A percentile compares a stretch with the other conserved stretches of the same genome.
These are phyloP conservation scores for Dicrostonyx torquatus DNA, from an alignment of 2,797 vertebrate genomes.

Conservation along the genomic window DNA sequence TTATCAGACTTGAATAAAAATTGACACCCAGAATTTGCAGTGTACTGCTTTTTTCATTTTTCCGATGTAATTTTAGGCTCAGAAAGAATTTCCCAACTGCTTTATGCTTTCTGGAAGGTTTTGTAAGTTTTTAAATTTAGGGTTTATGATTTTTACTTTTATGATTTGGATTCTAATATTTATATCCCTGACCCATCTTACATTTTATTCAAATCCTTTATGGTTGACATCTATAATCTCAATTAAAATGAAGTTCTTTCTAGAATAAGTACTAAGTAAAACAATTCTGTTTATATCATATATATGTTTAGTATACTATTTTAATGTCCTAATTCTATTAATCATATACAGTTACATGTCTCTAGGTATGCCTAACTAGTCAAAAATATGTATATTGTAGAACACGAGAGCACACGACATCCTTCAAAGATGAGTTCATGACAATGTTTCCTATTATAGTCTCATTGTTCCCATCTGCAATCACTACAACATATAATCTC, in stretches of 20 bases:
- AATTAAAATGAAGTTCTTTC: not conserved
- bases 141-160: not conserved
- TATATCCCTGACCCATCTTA: not conserved
- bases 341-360: not conserved
- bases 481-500: not conserved
- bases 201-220: not conserved
- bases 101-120: not conserved
- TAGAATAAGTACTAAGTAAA: not conserved
- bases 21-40: not conserved
- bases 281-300: not conserved
- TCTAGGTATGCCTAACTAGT: not conserved
- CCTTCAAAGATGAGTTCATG: not conserved
- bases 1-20: not conserved
- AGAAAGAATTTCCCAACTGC: not conserved
- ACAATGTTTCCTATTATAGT: not conserved
- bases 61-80: not conserved
- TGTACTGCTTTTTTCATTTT: not conserved
- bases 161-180: not conserved
- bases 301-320: not conserved
- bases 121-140: not conserved
- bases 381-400: not conserved
- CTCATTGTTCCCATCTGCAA: not conserved
- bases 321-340: constrained; percentile 20
- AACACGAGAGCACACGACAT: accelerated
- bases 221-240: not conserved